phyloP scores from a whole-genome alignment of 30 jellyfish, hydroid and myxozoan species.

The Cassiopea xamachana region DNA sequence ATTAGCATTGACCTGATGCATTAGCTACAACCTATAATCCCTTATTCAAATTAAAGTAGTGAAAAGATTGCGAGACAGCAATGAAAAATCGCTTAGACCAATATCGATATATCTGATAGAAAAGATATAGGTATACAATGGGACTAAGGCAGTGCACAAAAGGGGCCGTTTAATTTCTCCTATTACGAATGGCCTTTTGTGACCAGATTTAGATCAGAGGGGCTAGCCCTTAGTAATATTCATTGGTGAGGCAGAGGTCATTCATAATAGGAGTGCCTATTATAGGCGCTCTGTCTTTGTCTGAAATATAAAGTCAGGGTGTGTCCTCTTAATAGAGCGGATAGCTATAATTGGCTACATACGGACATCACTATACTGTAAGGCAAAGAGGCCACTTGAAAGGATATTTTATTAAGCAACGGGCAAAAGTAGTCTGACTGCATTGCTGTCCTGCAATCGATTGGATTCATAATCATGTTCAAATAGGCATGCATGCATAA shows the following conservation, averaged over 20 bases:
- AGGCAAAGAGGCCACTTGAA: neutral
- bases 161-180: no score
- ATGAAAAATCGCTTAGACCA: neutral
- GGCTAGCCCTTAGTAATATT: no score
- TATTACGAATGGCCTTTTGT: no score
- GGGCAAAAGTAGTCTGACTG: no score
- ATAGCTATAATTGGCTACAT: neutral
- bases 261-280: no score
- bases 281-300: neutral
- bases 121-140: neutral
- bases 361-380: neutral
- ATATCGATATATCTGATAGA: neutral
- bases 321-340: neutral
- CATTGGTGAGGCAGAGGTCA: no score
- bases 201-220: no score
- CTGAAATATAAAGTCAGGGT: neutral
- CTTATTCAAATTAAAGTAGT: neutral
- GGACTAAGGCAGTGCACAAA: no score
- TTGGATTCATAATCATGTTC: no score
- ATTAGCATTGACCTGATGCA: no score
- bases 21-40: no score
- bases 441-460: no score
- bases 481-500: neutral
- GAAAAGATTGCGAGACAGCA: neutral
- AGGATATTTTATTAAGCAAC: neutral